Evolutionary conservation across 2,888 invertebrate species (phyloP).

Genomic region (Drosophila mulleri): DNA sequence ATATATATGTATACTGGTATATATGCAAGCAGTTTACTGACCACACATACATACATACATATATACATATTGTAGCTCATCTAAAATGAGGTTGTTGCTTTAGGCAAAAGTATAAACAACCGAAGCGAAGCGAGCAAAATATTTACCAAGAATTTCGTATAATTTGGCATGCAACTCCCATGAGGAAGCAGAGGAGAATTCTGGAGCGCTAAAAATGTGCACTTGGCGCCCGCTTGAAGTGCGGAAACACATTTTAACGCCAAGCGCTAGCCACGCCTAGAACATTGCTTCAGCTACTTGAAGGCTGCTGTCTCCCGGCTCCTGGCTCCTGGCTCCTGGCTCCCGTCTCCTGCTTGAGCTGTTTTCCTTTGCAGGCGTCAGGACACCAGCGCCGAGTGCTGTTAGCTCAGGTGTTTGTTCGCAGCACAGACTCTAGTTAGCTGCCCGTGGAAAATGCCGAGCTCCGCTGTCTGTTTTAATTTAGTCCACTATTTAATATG

Average conservation of each 20-base stretch:
- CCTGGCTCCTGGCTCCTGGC: neutral
- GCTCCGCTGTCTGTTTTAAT: constrained; percentile 55
- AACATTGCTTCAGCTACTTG: constrained; percentile 22
- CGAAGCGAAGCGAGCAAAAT: constrained; percentile 27
- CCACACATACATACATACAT: neutral
- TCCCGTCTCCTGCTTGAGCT: neutral
- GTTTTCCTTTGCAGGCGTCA: neutral
- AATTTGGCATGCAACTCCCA: constrained; percentile 27
- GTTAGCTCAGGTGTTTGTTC: constrained; percentile 36
- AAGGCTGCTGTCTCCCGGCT: neutral
- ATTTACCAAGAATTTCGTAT: constrained; percentile 47
- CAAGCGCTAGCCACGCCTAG: neutral
- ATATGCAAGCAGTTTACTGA: neutral
- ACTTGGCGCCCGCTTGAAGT: constrained; percentile 47
- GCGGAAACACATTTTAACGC: constrained; percentile 46
- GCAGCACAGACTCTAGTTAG: constrained; percentile 1
- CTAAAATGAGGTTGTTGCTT: neutral
- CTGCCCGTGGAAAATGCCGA: constrained; percentile 13
- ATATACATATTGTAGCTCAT: neutral
- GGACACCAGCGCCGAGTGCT: constrained; percentile 1
- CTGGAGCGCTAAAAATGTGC: constrained; percentile 52
- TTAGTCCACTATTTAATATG: constrained; percentile 40
- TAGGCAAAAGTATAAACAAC: constrained; percentile 13
- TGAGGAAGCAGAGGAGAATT: neutral
- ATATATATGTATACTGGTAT: neutral